These are phyloP conservation scores for Leiothrix lutea DNA, from an alignment of 2,113 vertebrate genomes.

Conservation along the genomic window DNA sequence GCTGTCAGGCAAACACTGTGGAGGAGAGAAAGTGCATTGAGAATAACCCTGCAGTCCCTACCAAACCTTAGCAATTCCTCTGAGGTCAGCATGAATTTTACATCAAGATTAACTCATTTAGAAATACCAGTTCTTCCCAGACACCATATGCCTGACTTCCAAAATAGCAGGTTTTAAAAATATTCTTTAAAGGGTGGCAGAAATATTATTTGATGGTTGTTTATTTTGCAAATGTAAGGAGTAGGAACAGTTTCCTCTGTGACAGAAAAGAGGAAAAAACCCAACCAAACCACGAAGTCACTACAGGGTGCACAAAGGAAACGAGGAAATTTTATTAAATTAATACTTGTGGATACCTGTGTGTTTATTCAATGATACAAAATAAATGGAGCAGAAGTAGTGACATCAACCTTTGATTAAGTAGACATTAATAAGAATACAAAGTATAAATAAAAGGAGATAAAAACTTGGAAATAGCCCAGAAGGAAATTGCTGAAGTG, in stretches of 20 bases:
- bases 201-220: neutral
- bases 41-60: neutral
- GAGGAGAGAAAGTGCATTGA: neutral
- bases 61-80: neutral
- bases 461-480: constrained; percentile 14
- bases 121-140: neutral
- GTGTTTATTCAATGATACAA: neutral
- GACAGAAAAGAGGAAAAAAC: neutral
- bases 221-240: neutral
- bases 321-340: neutral
- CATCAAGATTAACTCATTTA: neutral
- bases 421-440: neutral
- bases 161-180: neutral
- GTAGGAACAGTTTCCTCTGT: neutral
- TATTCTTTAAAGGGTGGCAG: neutral
- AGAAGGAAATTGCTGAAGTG: constrained; percentile 50
- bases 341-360: neutral
- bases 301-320: neutral
- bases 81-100: neutral
- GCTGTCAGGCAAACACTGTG: neutral
- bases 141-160: neutral
- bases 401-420: constrained; percentile 41
- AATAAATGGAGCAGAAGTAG: constrained; percentile 56
- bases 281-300: neutral
- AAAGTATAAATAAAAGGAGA: constrained; percentile 52